These are phyloP conservation scores for Biston stratarius DNA, from an alignment of 2,888 invertebrate species.

Conservation along the genomic window DNA sequence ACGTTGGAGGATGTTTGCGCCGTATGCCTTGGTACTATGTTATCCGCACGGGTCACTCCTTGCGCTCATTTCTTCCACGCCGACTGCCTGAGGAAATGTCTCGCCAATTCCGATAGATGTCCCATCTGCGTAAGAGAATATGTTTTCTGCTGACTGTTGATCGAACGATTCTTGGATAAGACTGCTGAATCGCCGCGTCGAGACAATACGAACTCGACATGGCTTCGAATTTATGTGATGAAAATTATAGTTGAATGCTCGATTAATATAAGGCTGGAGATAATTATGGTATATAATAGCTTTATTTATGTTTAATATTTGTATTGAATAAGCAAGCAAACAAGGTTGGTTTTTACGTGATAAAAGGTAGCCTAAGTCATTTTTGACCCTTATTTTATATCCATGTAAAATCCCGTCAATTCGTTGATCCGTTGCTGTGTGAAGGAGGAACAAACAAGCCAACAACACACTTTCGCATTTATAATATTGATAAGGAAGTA, in stretches of 20 bases:
- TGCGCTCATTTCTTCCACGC: slow-evolving; percentile 94
- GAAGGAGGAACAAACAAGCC: no score
- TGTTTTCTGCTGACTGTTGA: slow-evolving; percentile 77
- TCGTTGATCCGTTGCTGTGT: no score
- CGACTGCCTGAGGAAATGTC: slow-evolving; percentile 90
- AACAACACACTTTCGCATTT: no score
- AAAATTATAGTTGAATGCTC: slow-evolving; percentile 14
- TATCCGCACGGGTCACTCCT: slow-evolving; percentile 90
- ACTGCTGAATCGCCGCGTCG: slow-evolving; percentile 60
- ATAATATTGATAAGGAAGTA: no score
- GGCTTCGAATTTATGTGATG: slow-evolving; percentile 46
- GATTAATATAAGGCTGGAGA: no score
- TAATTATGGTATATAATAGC: slow-evolving; percentile 18
- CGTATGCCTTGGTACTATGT: slow-evolving; percentile 90
- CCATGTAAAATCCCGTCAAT: no score
- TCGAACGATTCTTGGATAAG: slow-evolving; percentile 57
- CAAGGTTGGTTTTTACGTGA: no score
- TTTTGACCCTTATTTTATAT: no score
- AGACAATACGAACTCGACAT: slow-evolving; percentile 40
- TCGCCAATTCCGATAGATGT: slow-evolving; percentile 90
- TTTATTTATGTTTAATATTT: slow-evolving; percentile 34
- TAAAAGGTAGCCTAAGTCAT: no score
- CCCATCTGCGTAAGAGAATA: slow-evolving; percentile 92
- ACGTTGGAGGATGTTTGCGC: slow-evolving; percentile 92
- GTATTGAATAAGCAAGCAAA: slow-evolving; percentile 19